Conservation (phyloP, 2,888 invertebrate species). For the Drosophila siamana region DNA sequence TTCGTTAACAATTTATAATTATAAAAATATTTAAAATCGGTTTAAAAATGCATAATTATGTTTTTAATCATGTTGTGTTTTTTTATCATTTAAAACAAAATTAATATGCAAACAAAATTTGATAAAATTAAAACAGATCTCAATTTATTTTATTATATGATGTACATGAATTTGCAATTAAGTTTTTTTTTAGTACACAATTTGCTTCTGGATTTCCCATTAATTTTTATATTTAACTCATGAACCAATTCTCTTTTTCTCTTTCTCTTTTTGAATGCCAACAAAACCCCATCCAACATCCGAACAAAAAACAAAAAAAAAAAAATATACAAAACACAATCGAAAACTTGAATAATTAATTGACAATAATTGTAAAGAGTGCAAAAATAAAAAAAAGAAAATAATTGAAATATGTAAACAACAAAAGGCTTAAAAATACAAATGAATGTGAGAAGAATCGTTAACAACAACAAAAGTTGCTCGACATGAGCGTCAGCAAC, state of each 20-base stretch:
- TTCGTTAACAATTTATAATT: too few species aligned
- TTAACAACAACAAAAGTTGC: slow-evolving; percentile 35
- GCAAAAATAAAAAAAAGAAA: slow-evolving; percentile 28
- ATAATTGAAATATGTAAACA: slow-evolving; percentile 13
- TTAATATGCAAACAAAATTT: background rate
- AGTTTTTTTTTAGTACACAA: background rate
- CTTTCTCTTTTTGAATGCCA: slow-evolving; percentile 59
- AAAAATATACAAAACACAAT: slow-evolving; percentile 13
- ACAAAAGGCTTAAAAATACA: slow-evolving; percentile 15
- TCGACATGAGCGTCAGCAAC: slow-evolving; percentile 64
- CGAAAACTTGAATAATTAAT: slow-evolving; percentile 15
- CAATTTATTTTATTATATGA: background rate
- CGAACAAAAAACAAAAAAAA: background rate
- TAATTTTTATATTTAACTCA: slow-evolving; percentile 61
- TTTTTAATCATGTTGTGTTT: too few species aligned
- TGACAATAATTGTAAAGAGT: slow-evolving; percentile 25
- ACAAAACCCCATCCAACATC: slow-evolving; percentile 27
- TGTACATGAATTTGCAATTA: background rate
- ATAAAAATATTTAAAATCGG: too few species aligned
- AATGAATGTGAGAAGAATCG: slow-evolving; percentile 27
- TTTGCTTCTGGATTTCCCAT: slow-evolving; percentile 13
- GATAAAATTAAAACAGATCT: background rate
- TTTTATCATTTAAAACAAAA: too few species aligned
- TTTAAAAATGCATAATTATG: background rate
- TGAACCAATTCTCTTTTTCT: slow-evolving; percentile 51